Conservation (phyloP, 2,888 invertebrate species). For the Biston betularia region DNA sequence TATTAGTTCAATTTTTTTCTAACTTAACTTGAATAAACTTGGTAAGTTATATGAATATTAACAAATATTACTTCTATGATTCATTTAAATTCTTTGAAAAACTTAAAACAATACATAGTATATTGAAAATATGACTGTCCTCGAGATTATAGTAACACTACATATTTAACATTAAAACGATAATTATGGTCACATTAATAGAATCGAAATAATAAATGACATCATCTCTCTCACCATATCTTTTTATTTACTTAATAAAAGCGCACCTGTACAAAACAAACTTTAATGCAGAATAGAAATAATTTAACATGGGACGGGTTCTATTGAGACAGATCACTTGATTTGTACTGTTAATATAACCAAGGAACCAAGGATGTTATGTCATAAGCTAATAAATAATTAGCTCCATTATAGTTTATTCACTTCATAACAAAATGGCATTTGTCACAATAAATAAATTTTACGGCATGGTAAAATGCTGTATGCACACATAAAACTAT, state of each 20-base stretch:
- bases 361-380: conserved; percentile 50
- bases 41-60: too few relatives aligned
- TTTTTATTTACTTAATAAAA: conserved; percentile 22
- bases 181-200: conserved; percentile 1
- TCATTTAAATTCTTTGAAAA: too few relatives aligned
- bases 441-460: conserved; percentile 54
- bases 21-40: too few relatives aligned
- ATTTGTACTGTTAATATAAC: conserved; percentile 68
- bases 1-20: too few relatives aligned
- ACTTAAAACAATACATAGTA: too few relatives aligned
- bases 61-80: too few relatives aligned
- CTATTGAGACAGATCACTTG: conserved; percentile 56
- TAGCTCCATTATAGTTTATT: conserved; percentile 45
- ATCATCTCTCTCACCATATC: conserved; percentile 5
- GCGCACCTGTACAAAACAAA: conserved; percentile 44
- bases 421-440: conserved; percentile 50
- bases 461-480: conserved; percentile 51
- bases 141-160: too few relatives aligned
- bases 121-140: too few relatives aligned
- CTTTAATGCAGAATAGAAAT: conserved; percentile 47
- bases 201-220: conserved; percentile 1
- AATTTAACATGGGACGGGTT: conserved; percentile 66
- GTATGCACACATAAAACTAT: too few relatives aligned
- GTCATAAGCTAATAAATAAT: conserved; percentile 40
- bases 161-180: too few relatives aligned